Conservation (phyloP, 2,797 vertebrate species). For the Synaphobranchus kaupii region DNA sequence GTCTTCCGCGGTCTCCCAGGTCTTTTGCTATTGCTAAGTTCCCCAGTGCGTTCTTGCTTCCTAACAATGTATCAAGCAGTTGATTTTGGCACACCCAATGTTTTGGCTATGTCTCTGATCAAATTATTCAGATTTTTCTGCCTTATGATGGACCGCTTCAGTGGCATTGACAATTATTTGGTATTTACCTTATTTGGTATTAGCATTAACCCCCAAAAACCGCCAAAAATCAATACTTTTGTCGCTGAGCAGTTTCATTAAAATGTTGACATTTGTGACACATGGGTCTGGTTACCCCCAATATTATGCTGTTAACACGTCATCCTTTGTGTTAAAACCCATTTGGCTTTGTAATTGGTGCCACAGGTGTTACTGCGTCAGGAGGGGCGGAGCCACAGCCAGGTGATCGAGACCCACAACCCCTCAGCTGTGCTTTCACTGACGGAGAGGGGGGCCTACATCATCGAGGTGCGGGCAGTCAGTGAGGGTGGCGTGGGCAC, state of each 20-base stretch:
- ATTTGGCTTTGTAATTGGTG: neutral
- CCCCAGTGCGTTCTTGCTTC: too few species aligned
- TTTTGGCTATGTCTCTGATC: too few species aligned
- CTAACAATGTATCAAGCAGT: too few species aligned
- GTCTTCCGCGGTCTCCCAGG: too few species aligned
- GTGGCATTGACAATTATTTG: too few species aligned
- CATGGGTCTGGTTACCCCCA: neutral
- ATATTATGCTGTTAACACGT: too few species aligned
- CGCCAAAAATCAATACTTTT: neutral
- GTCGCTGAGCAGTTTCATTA: neutral
- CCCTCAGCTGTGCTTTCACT: conserved; percentile 87
- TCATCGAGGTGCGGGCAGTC: conserved; percentile 88
- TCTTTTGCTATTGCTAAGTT: too few species aligned
- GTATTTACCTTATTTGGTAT: too few species aligned
- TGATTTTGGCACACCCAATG: too few species aligned
- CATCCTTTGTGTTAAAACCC: neutral
- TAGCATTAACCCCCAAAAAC: too few species aligned
- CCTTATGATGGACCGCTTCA: too few species aligned
- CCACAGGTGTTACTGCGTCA: conserved; percentile 87
- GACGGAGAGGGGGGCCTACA: conserved; percentile 88
- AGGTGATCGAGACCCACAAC: conserved; percentile 92
- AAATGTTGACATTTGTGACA: neutral
- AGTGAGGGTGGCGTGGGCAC: conserved; percentile 93
- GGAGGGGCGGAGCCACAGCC: conserved; percentile 87
- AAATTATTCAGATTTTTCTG: too few species aligned